Evolutionary conservation across 2,888 invertebrate species (phyloP).

Genomic region (Trypoxylon attenuatum): DNA sequence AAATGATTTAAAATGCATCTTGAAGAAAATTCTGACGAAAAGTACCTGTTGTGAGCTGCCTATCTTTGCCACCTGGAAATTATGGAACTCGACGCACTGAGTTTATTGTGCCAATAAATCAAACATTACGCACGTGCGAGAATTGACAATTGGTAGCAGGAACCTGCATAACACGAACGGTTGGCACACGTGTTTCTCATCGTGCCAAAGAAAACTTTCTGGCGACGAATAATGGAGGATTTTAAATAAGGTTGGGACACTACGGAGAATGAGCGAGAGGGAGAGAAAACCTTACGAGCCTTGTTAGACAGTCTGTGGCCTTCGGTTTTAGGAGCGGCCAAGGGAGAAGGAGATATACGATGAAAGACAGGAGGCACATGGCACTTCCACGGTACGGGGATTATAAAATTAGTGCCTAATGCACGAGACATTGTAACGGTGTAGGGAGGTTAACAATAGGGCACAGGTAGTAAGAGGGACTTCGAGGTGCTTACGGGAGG

Average conservation of each 20-base stretch:
- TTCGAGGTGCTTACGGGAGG: slow-evolving; percentile 29
- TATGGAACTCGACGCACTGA: not conserved
- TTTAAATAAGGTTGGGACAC: slow-evolving; percentile 20
- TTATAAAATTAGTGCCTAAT: slow-evolving; percentile 66
- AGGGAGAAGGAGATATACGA: slow-evolving; percentile 3
- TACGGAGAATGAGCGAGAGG: too few relatives aligned
- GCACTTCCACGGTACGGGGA: slow-evolving; percentile 46
- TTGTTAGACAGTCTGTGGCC: not conserved
- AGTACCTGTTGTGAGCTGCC: too few relatives aligned
- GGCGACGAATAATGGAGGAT: slow-evolving; percentile 7
- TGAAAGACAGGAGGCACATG: slow-evolving; percentile 21
- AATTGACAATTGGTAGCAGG: not conserved
- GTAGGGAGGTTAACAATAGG: slow-evolving; percentile 54
- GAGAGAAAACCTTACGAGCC: too few relatives aligned
- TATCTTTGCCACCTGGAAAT: not conserved
- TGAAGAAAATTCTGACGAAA: too few relatives aligned
- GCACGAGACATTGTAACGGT: slow-evolving; percentile 63
- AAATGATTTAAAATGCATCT: too few relatives aligned
- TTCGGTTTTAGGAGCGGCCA: not conserved
- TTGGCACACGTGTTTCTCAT: not conserved
- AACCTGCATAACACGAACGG: not conserved
- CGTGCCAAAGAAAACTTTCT: not conserved
- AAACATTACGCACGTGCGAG: not conserved
- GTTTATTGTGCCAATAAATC: not conserved
- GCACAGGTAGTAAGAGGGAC: slow-evolving; percentile 42